Evolutionary conservation across 30 jellyfish, hydroid and myxozoan species (phyloP).

Genomic region (Rhopilema esculentum): DNA sequence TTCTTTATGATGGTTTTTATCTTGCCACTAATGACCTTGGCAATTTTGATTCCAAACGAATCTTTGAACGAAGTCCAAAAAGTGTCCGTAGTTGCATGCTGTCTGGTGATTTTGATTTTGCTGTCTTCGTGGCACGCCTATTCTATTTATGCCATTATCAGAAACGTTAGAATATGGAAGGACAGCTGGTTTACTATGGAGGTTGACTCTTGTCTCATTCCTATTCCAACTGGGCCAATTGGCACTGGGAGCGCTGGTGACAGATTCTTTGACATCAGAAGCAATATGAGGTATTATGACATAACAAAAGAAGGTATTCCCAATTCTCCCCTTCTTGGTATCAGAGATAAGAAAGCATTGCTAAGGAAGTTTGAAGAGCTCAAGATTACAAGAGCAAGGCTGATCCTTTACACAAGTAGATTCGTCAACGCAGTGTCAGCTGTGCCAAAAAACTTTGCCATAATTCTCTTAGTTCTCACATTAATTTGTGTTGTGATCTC

Average conservation of each 20-base stretch:
- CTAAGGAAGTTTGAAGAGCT: slow-evolving; percentile 28
- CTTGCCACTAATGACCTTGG: slow-evolving; percentile 71
- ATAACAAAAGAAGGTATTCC: slow-evolving; percentile 73
- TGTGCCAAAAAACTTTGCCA: slow-evolving; percentile 73
- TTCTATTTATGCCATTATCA: slow-evolving; percentile 40
- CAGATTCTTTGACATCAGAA: slow-evolving; percentile 81
- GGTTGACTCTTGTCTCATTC: slow-evolving; percentile 46
- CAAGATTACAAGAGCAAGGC: slow-evolving; percentile 80
- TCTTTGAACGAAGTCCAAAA: slow-evolving; percentile 2
- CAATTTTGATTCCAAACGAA: slow-evolving; percentile 62
- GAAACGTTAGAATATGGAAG: slow-evolving; percentile 67
- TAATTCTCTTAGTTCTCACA: slow-evolving; percentile 39
- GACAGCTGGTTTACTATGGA: slow-evolving; percentile 79
- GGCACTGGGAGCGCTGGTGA: slow-evolving; percentile 68
- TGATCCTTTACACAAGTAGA: slow-evolving; percentile 73
- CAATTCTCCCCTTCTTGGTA: slow-evolving; percentile 65
- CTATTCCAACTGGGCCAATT: slow-evolving; percentile 47
- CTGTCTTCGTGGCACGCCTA: slow-evolving; percentile 79
- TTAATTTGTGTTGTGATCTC: slow-evolving; percentile 54
- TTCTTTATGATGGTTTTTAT: slow-evolving; percentile 69
- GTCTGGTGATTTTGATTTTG: slow-evolving; percentile 38
- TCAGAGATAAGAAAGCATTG: slow-evolving; percentile 34
- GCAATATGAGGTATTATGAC: slow-evolving; percentile 80
- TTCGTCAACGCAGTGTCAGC: slow-evolving; percentile 50
- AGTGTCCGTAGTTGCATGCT: slow-evolving; percentile 34